phyloP scores from a whole-genome alignment of 2,113 vertebrate species.

The Taurulus bubalis region DNA sequence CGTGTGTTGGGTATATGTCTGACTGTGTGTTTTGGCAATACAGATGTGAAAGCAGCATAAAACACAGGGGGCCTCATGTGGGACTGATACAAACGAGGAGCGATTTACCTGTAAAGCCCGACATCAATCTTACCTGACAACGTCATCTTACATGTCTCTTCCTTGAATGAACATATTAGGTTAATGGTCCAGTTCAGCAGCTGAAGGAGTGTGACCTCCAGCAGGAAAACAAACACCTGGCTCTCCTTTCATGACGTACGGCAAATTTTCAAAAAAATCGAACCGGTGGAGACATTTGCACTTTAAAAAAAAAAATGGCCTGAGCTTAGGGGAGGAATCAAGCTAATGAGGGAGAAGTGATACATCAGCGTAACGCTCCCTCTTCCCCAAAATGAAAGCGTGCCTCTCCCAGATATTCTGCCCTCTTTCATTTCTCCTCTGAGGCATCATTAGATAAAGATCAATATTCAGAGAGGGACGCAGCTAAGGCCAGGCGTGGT shows the following conservation, averaged over 20 bases:
- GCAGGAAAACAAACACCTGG: slow-evolving; percentile 47
- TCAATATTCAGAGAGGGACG: slow-evolving; percentile 74
- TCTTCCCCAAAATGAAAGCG: slow-evolving; percentile 28
- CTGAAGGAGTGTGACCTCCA: slow-evolving; percentile 32
- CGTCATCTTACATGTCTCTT: no score
- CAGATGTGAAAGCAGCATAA: not conserved
- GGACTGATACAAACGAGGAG: slow-evolving; percentile 42
- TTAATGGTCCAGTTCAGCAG: slow-evolving; percentile 52
- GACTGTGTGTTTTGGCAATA: not conserved
- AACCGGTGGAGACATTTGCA: slow-evolving; percentile 8
- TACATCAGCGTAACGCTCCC: slow-evolving; percentile 26
- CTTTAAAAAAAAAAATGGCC: slow-evolving; percentile 6
- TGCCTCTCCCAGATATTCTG: slow-evolving; percentile 41
- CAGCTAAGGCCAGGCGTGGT: slow-evolving; percentile 53
- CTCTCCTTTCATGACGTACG: slow-evolving; percentile 4
- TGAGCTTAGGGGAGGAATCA: not conserved
- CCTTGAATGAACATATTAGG: slow-evolving; percentile 53
- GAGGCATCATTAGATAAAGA: slow-evolving; percentile 70
- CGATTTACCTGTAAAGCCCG: slow-evolving; percentile 39
- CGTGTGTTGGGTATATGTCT: not conserved
- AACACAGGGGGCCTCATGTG: not conserved
- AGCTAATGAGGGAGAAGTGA: slow-evolving; percentile 36
- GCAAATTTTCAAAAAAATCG: not conserved
- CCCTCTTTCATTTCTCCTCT: slow-evolving; percentile 60
- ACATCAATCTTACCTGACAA: slow-evolving; percentile 57